Percentiles rank a stretch among this genome's conserved stretches.
Conservation (phyloP, 2,113 vertebrate species). For the Cygnus buccinator region DNA sequence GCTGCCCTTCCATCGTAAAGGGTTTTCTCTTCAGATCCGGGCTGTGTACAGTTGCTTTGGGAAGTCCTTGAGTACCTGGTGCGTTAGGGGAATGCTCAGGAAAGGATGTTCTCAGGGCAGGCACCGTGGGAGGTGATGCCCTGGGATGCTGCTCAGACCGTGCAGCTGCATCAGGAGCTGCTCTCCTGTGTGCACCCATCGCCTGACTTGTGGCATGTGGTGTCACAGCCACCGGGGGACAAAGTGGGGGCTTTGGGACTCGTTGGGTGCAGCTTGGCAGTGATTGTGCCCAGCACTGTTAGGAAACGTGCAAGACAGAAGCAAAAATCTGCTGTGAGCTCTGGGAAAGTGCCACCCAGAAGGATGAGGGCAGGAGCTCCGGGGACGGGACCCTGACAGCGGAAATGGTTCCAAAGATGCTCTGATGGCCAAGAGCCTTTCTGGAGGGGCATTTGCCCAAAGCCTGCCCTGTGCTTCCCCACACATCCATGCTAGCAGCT, state of each 20-base stretch:
- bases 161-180: too few species aligned
- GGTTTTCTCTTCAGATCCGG: neutral
- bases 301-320: too few species aligned
- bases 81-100: neutral
- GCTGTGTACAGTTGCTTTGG: neutral
- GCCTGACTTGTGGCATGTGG: too few species aligned
- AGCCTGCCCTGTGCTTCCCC: neutral
- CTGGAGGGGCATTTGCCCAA: fast-evolving
- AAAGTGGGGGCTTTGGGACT: neutral
- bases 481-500: neutral
- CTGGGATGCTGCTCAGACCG: neutral
- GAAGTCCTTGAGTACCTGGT: neutral
- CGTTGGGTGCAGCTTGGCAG: neutral
- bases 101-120: neutral
- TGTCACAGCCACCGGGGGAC: too few species aligned
- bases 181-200: too few species aligned
- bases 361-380: neutral
- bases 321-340: neutral
- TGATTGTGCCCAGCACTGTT: neutral
- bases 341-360: neutral
- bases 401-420: neutral
- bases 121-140: neutral
- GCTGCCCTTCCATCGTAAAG: neutral
- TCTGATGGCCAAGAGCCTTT: neutral
- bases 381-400: neutral